These are phyloP conservation scores for Ceyx melanurus DNA, from an alignment of 2,113 vertebrate species.

Conservation along the genomic window DNA sequence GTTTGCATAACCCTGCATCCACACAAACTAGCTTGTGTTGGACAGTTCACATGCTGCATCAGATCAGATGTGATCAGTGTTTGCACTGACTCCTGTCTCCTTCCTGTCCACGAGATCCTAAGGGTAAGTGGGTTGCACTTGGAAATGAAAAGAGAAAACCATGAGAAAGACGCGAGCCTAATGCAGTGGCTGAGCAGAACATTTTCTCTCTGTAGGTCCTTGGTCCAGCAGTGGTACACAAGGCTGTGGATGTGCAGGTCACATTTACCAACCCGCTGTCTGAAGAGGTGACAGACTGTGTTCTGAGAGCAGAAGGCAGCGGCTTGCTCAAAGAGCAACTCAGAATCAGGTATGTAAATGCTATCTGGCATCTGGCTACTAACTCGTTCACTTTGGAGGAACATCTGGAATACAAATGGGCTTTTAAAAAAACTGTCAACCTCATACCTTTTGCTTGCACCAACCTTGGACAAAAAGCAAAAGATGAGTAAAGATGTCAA, in stretches of 20 bases:
- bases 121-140: not conserved
- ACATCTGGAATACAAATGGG: not conserved
- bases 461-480: not conserved
- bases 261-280: constrained; percentile 44
- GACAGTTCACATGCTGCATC: not conserved
- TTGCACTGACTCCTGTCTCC: not conserved
- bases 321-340: constrained; percentile 50
- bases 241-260: constrained; percentile 25
- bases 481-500: not conserved
- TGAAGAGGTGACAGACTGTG: constrained; percentile 11
- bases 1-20: not conserved
- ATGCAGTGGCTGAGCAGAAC: not conserved
- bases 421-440: not conserved
- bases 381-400: not conserved
- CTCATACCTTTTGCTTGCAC: not conserved
- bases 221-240: not conserved
- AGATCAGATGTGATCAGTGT: not conserved
- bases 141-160: not conserved
- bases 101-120: not conserved
- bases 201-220: constrained; percentile 14
- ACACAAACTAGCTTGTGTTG: not conserved
- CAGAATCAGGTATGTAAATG: not conserved
- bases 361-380: not conserved
- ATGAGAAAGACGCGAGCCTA: not conserved
- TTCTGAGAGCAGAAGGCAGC: constrained; percentile 69